A percentile compares a stretch with the other conserved stretches of the same genome.
These are phyloP conservation scores for Drosophila virilis DNA, from an alignment of 1,140 invertebrate genomes.

Conservation along the genomic window DNA sequence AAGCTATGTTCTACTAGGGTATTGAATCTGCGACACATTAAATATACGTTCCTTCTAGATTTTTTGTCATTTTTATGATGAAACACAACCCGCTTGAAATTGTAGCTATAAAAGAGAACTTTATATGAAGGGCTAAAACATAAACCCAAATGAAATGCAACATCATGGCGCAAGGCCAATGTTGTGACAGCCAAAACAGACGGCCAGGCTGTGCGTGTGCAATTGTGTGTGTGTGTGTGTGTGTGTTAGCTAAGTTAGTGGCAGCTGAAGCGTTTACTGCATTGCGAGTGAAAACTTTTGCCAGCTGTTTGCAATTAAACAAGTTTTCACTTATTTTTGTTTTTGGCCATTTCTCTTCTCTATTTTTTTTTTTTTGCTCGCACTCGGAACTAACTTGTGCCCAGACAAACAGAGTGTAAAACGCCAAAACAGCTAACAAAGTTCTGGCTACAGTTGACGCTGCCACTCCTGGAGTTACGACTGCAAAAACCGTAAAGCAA, in stretches of 20 bases:
- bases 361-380: slow-evolving; percentile 9
- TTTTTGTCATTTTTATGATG: slow-evolving; percentile 42
- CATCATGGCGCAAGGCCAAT: slow-evolving; percentile 67
- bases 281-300: slow-evolving; percentile 55
- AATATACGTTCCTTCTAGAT: background rate
- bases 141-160: slow-evolving; percentile 73
- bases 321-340: slow-evolving; percentile 54
- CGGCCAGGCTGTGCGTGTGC: slow-evolving; percentile 6
- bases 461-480: slow-evolving; percentile 13
- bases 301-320: slow-evolving; percentile 75
- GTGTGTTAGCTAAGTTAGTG: slow-evolving; percentile 34
- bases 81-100: slow-evolving; percentile 4
- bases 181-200: slow-evolving; percentile 30
- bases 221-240: background rate
- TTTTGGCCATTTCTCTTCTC: background rate
- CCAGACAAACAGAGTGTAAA: slow-evolving; percentile 5
- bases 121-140: slow-evolving; percentile 66
- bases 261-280: slow-evolving; percentile 36
- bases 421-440: slow-evolving; percentile 40
- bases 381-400: slow-evolving; percentile 6
- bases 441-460: slow-evolving; percentile 17
- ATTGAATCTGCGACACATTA: too few species aligned
- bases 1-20: too few species aligned
- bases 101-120: slow-evolving; percentile 63
- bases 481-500: slow-evolving; percentile 31